Evolutionary conservation across 2,113 vertebrate species (phyloP).

Genomic region (Python bivittatus): DNA sequence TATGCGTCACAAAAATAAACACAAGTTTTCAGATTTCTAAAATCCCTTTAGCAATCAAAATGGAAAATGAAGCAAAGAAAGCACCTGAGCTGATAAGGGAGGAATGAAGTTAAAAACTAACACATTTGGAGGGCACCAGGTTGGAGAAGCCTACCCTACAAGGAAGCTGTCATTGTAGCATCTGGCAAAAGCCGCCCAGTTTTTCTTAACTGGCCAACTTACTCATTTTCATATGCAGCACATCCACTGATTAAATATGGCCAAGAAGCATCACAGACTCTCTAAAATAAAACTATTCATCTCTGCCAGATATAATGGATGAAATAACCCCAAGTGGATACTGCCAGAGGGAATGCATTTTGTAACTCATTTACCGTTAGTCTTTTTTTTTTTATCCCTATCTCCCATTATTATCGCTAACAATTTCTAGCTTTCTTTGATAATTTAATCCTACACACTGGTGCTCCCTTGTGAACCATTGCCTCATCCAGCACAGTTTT

Average conservation of each 20-base stretch:
- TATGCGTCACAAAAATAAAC: no score
- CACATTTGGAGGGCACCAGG: no score
- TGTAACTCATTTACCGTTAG: not conserved
- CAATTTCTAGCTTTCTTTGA: not conserved
- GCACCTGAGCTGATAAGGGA: no score
- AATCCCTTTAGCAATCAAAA: no score
- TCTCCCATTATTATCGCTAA: not conserved
- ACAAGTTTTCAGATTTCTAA: no score
- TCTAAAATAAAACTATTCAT: slow-evolving; percentile 6
- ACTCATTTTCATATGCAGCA: not conserved
- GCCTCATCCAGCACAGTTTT: not conserved
- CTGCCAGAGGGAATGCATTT: not conserved
- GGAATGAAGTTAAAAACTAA: no score
- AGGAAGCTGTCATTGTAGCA: no score
- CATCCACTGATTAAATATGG: not conserved
- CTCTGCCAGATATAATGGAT: not conserved
- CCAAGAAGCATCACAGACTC: slow-evolving; percentile 27
- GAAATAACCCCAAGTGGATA: not conserved
- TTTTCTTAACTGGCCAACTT: not conserved
- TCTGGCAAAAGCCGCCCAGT: no score
- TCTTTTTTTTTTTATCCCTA: not conserved
- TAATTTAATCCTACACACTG: no score
- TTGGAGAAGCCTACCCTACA: no score
- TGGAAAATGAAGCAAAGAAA: no score
- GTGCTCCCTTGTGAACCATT: not conserved